These are phyloP conservation scores for Trileptium ribeirensis DNA, from an alignment of 2,888 invertebrate genomes.

Conservation along the genomic window DNA sequence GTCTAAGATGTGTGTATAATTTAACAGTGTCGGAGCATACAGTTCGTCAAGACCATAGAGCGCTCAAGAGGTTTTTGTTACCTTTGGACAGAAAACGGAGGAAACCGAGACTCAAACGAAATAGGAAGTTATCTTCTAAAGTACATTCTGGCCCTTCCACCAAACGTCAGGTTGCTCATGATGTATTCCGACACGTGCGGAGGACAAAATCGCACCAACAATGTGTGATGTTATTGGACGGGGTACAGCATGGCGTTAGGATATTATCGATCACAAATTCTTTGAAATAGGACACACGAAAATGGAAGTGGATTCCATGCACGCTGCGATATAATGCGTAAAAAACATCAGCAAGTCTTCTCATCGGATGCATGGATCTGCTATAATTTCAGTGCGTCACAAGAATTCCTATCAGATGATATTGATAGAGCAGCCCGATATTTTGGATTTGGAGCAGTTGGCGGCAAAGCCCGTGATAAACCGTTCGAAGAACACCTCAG, in stretches of 20 bases:
- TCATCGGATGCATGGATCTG: not conserved
- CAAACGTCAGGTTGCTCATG: not conserved
- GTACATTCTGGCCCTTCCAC: not conserved
- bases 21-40: not conserved
- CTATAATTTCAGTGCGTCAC: not conserved
- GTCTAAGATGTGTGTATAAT: slow-evolving; percentile 13
- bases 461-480: not conserved
- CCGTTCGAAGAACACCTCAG: not conserved
- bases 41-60: no score
- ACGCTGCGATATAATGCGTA: not conserved
- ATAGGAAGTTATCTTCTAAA: slow-evolving; percentile 10
- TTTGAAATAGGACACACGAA: slow-evolving; percentile 18
- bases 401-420: not conserved
- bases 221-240: not conserved
- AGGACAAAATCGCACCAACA: no score
- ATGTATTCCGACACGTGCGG: slow-evolving; percentile 9
- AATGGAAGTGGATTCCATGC: no score
- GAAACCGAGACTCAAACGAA: slow-evolving; percentile 8
- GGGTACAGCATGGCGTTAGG: not conserved
- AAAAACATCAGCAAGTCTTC: not conserved
- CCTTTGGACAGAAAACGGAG: slow-evolving; percentile 2
- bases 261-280: slow-evolving; percentile 9
- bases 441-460: not conserved
- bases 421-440: not conserved
- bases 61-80: not conserved